Evolutionary conservation across 2,113 vertebrate species (phyloP).

Genomic region (Pollimyrus isidori): DNA sequence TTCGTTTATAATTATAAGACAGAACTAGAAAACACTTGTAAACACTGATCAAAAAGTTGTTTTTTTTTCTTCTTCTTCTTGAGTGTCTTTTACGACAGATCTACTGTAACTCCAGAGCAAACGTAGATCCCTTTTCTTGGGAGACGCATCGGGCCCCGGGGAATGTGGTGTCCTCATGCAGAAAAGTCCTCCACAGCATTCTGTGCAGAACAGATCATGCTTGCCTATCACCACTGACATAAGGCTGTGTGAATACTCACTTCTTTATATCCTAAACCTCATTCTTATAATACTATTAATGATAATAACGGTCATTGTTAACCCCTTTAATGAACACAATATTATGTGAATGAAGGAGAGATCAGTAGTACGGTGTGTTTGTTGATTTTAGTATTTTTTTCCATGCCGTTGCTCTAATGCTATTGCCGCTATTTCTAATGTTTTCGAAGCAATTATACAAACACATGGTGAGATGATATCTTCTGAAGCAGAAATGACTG

Average conservation of each 20-base stretch:
- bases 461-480: neutral
- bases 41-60: conserved; percentile 15
- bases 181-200: neutral
- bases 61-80: conserved; percentile 13
- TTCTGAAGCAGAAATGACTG: neutral
- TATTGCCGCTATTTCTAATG: neutral
- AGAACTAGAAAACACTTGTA: neutral
- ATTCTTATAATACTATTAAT: neutral
- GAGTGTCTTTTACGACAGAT: conserved; percentile 27
- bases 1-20: neutral
- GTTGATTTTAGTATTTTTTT: neutral
- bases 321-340: conserved; percentile 6
- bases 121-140: neutral
- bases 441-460: neutral
- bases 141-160: neutral
- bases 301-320: neutral
- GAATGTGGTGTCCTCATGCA: neutral
- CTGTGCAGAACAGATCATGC: neutral
- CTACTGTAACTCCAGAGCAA: conserved; percentile 39
- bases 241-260: neutral
- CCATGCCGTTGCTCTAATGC: neutral
- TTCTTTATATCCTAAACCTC: neutral
- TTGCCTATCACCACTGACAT: neutral
- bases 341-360: neutral
- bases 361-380: neutral